Evolutionary conservation across 2,797 vertebrate species (phyloP).

Genomic region (Antrozous pallidus): DNA sequence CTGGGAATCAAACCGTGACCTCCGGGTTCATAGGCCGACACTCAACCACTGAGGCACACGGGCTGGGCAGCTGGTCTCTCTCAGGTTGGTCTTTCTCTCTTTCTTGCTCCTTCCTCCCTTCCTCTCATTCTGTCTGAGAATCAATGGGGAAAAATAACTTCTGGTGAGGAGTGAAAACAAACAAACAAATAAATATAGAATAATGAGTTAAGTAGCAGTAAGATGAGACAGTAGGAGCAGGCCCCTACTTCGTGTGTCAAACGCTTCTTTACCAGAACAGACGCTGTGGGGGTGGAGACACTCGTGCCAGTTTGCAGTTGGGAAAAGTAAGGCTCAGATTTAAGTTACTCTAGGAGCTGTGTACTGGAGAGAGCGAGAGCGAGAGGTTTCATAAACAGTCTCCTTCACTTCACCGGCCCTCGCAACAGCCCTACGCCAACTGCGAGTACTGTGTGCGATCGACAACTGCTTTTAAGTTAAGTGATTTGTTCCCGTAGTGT

Average conservation of each 20-base stretch:
- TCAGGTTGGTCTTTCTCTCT: too few species aligned
- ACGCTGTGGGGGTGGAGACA: accelerated
- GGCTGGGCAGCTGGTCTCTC: too few species aligned
- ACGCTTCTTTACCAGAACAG: neutral
- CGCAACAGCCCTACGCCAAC: neutral
- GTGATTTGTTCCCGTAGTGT: neutral
- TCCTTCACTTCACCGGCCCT: neutral
- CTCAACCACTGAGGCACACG: too few species aligned
- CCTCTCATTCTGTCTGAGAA: too few species aligned
- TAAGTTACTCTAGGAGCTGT: neutral
- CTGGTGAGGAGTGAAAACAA: too few species aligned
- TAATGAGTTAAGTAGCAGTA: neutral
- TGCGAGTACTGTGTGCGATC: neutral
- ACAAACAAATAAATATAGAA: too few species aligned
- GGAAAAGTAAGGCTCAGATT: neutral
- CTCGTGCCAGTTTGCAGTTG: neutral
- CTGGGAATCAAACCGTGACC: too few species aligned
- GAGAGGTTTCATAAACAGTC: neutral
- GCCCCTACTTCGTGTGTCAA: neutral
- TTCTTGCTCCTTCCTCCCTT: too few species aligned
- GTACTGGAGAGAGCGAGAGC: neutral
- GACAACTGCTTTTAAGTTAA: neutral
- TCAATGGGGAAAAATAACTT: too few species aligned
- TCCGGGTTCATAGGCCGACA: too few species aligned
- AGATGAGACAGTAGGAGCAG: neutral